Conservation (phyloP, 2,113 vertebrate species). For the Eptesicus fuscus region DNA sequence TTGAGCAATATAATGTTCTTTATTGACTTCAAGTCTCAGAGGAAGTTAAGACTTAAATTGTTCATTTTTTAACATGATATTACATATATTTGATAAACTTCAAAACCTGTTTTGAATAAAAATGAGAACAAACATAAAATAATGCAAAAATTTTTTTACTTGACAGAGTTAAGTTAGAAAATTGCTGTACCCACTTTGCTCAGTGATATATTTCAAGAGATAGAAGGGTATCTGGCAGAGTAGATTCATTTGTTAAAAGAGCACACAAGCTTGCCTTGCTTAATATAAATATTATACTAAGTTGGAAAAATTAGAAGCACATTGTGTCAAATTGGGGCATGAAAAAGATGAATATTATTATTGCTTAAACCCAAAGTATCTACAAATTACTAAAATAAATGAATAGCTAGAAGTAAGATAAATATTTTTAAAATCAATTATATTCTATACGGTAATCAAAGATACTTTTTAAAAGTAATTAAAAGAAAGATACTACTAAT, state of each 20-base stretch:
- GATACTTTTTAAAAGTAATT: neutral
- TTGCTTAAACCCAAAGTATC: neutral
- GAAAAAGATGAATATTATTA: neutral
- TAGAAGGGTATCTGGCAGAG: neutral
- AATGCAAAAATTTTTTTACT: neutral
- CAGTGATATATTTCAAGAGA: neutral
- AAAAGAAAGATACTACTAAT: neutral
- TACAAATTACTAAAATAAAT: neutral
- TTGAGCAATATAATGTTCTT: neutral
- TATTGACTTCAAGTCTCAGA: neutral
- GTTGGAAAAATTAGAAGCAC: neutral
- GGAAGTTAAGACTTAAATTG: neutral
- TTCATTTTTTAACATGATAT: neutral
- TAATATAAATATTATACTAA: neutral
- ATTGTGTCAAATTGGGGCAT: neutral
- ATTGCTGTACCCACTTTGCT: neutral
- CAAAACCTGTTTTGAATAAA: neutral
- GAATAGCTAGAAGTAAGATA: neutral
- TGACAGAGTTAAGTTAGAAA: neutral
- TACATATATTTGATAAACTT: neutral
- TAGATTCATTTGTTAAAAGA: neutral
- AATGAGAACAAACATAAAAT: neutral
- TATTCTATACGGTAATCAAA: neutral
- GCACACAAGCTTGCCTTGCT: neutral
- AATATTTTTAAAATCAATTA: neutral